These are phyloP conservation scores for Cosmopolites sordidus DNA, from an alignment of 2,888 invertebrate genomes.

Conservation along the genomic window DNA sequence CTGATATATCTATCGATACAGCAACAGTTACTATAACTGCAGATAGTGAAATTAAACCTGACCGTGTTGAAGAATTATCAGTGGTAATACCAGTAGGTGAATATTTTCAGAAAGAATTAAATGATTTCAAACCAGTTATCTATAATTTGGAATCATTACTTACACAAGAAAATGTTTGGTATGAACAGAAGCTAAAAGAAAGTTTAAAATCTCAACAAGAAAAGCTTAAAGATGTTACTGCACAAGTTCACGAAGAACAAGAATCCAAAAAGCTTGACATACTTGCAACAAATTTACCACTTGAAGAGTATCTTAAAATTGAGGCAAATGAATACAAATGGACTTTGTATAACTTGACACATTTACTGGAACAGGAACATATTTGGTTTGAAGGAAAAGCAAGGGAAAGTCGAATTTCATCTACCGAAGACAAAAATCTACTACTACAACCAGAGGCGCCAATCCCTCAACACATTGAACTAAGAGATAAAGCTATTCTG, in stretches of 20 bases:
- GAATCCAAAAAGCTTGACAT: not conserved
- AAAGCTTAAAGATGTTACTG: not conserved
- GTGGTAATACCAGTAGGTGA: not conserved
- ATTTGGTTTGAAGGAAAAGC: constrained; percentile 14
- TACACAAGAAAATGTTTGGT: constrained; percentile 14
- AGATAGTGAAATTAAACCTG: not conserved
- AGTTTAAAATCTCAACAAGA: not conserved
- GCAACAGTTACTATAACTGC: not conserved
- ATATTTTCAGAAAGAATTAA: constrained; percentile 7
- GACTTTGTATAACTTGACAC: constrained; percentile 6
- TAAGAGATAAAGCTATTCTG: too few relatives aligned
- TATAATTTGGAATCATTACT: constrained; percentile 15
- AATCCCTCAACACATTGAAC: not conserved
- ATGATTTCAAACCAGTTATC: not conserved
- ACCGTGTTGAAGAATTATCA: not conserved
- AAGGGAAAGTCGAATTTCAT: not conserved
- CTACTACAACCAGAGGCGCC: not conserved
- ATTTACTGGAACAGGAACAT: constrained; percentile 16
- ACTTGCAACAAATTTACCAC: not conserved
- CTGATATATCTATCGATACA: not conserved
- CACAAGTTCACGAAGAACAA: not conserved
- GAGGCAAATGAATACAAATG: constrained; percentile 6
- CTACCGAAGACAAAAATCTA: not conserved
- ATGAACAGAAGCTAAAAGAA: constrained; percentile 7
- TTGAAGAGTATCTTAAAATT: not conserved